Conservation (phyloP, 2,888 invertebrate species). For the Melieria picta region DNA sequence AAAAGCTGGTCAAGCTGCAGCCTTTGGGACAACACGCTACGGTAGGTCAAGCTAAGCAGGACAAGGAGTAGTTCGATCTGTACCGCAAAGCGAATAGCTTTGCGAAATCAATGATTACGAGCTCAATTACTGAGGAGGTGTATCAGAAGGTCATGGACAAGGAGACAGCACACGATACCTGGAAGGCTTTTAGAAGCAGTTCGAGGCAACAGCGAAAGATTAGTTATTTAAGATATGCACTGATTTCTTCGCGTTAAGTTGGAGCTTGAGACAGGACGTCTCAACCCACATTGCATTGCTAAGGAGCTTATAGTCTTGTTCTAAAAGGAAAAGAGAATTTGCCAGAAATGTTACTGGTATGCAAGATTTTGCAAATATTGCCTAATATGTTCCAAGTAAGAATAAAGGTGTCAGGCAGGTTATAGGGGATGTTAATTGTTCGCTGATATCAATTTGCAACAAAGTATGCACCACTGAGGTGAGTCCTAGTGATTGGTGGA, state of each 20-base stretch:
- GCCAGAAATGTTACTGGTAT: conserved; percentile 48
- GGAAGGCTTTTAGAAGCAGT: conserved; percentile 47
- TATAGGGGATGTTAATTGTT: too few relatives aligned
- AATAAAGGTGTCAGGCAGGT: too few relatives aligned
- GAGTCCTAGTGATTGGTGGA: too few relatives aligned
- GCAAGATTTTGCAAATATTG: conserved; percentile 47
- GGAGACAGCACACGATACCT: conserved; percentile 52
- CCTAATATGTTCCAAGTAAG: conserved; percentile 33
- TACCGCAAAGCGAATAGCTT: conserved; percentile 56
- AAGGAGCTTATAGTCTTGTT: conserved; percentile 45
- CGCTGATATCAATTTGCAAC: too few relatives aligned
- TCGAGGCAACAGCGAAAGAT: conserved; percentile 54
- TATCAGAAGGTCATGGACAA: conserved; percentile 58
- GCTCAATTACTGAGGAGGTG: conserved; percentile 51
- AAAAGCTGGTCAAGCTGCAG: conserved; percentile 34
- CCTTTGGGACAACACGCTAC: conserved; percentile 32
- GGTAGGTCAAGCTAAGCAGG: conserved; percentile 34
- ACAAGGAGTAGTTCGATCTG: conserved; percentile 41
- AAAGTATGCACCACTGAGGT: too few relatives aligned
- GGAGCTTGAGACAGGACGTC: conserved; percentile 50
- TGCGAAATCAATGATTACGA: conserved; percentile 55
- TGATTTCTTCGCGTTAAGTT: conserved; percentile 54
- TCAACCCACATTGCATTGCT: conserved; percentile 50
- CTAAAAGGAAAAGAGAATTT: conserved; percentile 16
- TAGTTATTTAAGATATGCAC: conserved; percentile 55